A percentile compares a stretch with the other conserved stretches of the same genome.
Conservation (phyloP, 2,888 invertebrate genomes). For the Caenorhabditis sp. region DNA sequence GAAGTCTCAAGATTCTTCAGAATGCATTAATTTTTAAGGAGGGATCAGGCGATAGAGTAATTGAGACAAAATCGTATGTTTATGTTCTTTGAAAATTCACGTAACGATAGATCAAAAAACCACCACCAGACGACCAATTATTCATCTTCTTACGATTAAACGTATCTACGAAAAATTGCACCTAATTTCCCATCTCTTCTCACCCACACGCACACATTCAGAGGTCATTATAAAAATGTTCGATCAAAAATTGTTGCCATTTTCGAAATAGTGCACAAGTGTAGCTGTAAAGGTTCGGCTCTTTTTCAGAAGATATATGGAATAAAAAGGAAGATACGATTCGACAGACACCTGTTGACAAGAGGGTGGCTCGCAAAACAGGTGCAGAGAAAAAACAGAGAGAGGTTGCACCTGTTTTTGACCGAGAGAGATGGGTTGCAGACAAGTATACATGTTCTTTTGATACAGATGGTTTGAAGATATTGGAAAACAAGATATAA, state of each 20-base stretch:
- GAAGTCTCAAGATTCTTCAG: background rate
- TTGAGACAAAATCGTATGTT: background rate
- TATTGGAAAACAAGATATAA: too few relatives aligned
- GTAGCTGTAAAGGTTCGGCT: background rate
- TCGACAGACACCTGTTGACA: conserved; percentile 7
- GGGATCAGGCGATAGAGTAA: background rate
- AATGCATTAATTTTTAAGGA: background rate
- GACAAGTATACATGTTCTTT: conserved; percentile 2
- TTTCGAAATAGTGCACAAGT: background rate
- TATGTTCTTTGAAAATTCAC: background rate
- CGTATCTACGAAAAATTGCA: conserved; percentile 8
- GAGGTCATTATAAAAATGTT: conserved; percentile 9
- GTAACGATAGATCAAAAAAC: conserved; percentile 33
- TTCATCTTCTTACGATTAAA: conserved; percentile 23
- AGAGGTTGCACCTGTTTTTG: conserved; percentile 14
- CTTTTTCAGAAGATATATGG: background rate
- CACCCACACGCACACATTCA: conserved; percentile 10
- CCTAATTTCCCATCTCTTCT: conserved; percentile 33
- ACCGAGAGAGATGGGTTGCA: background rate
- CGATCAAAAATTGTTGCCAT: background rate
- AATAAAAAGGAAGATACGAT: background rate
- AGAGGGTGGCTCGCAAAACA: conserved; percentile 26
- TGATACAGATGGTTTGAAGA: too few relatives aligned
- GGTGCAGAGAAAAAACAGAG: conserved; percentile 13
- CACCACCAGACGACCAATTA: conserved; percentile 49